Conservation (phyloP, 2,888 invertebrate species). For the Diplolepis rosae region DNA sequence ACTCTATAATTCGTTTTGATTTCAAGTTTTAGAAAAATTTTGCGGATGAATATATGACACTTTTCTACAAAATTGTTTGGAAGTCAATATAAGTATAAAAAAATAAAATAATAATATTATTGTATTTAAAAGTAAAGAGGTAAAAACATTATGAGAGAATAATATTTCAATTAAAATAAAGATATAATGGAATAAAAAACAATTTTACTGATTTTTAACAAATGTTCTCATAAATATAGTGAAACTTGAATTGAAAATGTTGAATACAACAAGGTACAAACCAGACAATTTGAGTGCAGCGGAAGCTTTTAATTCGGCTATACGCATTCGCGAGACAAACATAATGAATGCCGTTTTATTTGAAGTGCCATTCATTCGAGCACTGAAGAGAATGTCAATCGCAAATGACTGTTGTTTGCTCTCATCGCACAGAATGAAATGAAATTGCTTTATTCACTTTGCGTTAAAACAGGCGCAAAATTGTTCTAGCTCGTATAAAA, state of each 20-base stretch:
- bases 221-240: neutral
- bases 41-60: no score
- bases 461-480: slow-evolving; percentile 9
- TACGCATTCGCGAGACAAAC: slow-evolving; percentile 36
- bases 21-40: neutral
- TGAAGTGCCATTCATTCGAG: slow-evolving; percentile 44
- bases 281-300: slow-evolving; percentile 3
- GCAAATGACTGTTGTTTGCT: slow-evolving; percentile 25
- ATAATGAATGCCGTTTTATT: slow-evolving; percentile 62
- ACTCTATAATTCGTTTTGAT: slow-evolving; percentile 12
- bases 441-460: slow-evolving; percentile 8
- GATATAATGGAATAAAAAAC: neutral
- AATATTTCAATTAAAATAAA: neutral
- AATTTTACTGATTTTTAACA: neutral
- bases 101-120: no score
- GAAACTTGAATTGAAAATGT: slow-evolving; percentile 8
- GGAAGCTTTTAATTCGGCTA: slow-evolving; percentile 22
- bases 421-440: neutral
- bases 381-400: slow-evolving; percentile 17
- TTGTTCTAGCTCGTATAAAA: neutral
- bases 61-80: no score
- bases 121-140: no score
- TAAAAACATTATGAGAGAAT: no score
- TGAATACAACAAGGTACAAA: slow-evolving; percentile 12
- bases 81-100: no score